Base-by-base conservation (phyloP, 2,888 invertebrate species). In the Brachynemurus nebulosus region DNA sequence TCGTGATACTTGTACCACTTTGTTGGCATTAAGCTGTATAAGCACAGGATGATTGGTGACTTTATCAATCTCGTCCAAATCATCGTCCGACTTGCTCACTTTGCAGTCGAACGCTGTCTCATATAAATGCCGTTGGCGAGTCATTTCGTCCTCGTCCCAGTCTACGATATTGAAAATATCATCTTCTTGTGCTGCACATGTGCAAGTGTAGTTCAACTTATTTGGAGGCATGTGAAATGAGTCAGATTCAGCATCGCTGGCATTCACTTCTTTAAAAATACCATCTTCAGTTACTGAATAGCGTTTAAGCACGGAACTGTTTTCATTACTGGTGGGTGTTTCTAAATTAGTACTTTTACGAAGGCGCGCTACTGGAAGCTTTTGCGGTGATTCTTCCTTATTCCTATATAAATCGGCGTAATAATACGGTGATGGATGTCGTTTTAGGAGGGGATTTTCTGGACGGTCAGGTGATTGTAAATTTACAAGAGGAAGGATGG, bases 41-140 rank as follows among this genome's bases (percentile, higher is more conserved):
- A 86, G 66, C 41, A 83, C 77, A 11, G 85, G 81, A 57, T 86
- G 86, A 59, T 86, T 86, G 52, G 82, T 80, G 48, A 86, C 78
- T 48, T 83, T 77, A 55, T 86, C 86, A 42, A 86, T 77, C 54
- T 82, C 80, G 57, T 86, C 86, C 59, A 86, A 72, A 53, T 86
- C 82, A 53, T 79, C 78, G 61, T 81, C 80, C 7, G 86, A 86
- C 51, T 82, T 79, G 59, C 79, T 80, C 57, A 86, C 78, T 65
- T 85, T 85, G 64, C 86, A 86, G 65, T 89, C 89, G 64, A 89
- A 89, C 46, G 89, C 89, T 45, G 89, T 89, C 66, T 89, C 89
- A 63, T 89, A 89, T 45, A 89, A 74, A 65, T 84, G 84, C 57
- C 84, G 74, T 62, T 75, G 73, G 45, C 78, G 69, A 52, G 72